Base-by-base conservation (phyloP, 1,140 invertebrate species). In the Teleopsis dalmanni region DNA sequence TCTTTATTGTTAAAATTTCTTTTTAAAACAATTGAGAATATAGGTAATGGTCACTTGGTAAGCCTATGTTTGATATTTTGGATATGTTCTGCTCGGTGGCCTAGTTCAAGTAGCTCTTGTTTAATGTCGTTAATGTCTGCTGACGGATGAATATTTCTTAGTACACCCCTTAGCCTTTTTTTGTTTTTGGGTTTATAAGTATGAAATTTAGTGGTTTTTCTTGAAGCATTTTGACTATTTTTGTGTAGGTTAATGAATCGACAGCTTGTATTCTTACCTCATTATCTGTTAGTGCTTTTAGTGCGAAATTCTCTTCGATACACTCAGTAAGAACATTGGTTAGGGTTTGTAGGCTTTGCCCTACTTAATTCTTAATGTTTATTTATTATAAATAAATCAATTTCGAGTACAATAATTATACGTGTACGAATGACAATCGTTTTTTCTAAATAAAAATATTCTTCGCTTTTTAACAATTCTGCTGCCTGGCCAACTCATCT, bases 81-180 rank as follows among this genome's bases (percentile, higher is more conserved):
- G 16, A 27, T 19, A 44, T n/a, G n/a, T n/a, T n/a, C n/a, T n/a
- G n/a, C 42, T 44, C 19, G 14, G 27, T 44, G 42, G 4, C 42
- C 42, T n/a, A 18, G 42, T 4, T 16, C 9, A 31, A 11, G 3
- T 18, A 44, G 16, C 16, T 44, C 42, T 29, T 44, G 3, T 33
- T 31, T 44, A 19, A 44, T 44, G 10, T 44, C 26, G 8, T 19
- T 14, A n/a, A n/a, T 44, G 16, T 44, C 27, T 16, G 27, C n/a
- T 31, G 42, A 14, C 6, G 8, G 18, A 31, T 44, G 26, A 13
- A 44, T 19, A 21, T 44, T 44, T 6, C 42, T 11, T 5, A 44
- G 16, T 7, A 44, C 14, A 10, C 29, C 42, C 26, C 22, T 44
- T 13, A 44, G 22, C 9, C 42, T 29, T 33, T n/a, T 44, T 44